A percentile compares a stretch with the other conserved stretches of the same genome.
phyloP scores from a whole-genome alignment of 2,888 invertebrate genomes.

The Electrophaes corylata region DNA sequence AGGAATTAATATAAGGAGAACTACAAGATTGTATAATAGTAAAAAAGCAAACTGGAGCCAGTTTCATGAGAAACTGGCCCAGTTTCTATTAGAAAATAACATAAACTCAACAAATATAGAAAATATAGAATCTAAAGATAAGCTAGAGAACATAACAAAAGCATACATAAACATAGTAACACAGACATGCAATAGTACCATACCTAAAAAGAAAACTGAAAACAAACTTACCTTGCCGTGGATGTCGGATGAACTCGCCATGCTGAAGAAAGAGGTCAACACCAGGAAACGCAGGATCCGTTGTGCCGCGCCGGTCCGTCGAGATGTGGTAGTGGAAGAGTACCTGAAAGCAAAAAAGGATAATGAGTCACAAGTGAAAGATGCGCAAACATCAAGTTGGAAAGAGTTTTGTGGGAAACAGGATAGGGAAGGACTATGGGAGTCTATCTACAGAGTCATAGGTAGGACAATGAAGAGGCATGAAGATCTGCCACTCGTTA shows the following conservation, averaged over 20 bases:
- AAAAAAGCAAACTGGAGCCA: neutral
- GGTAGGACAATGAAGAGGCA: conserved; percentile 9
- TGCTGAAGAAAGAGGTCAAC: neutral
- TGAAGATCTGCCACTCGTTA: no score
- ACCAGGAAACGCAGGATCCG: neutral
- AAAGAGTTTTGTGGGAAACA: no score
- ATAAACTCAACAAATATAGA: neutral
- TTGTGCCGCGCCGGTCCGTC: neutral
- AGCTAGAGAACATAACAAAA: neutral
- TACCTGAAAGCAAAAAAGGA: no score
- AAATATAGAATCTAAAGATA: neutral
- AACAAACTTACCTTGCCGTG: no score
- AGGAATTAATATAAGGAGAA: neutral
- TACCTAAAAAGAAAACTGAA: no score
- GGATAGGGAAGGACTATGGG: conserved; percentile 18
- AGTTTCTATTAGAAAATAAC: no score
- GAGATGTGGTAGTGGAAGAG: neutral
- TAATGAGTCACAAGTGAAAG: no score
- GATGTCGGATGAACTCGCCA: no score
- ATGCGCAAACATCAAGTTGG: no score
- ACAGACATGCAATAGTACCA: no score
- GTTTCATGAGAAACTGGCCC: neutral
- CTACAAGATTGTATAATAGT: neutral
- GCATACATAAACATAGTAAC: no score
- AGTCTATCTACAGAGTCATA: neutral